phyloP scores from a whole-genome alignment of 2,888 invertebrate genomes.

The Caenorhabditis virilis region DNA sequence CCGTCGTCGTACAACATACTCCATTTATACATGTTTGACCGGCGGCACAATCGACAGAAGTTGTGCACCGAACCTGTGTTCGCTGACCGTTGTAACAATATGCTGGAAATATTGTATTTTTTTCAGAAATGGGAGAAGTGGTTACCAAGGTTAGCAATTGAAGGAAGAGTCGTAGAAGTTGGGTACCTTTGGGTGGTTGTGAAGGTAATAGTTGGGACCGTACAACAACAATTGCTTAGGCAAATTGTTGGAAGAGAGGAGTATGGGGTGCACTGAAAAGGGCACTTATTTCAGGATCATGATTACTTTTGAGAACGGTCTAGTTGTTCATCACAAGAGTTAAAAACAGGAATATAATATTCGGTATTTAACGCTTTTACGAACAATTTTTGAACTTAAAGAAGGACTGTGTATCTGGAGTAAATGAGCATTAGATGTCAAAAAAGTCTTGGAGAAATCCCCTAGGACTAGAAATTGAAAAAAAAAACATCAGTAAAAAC shows the following conservation, averaged over 20 bases:
- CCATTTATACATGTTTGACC: constrained; percentile 58
- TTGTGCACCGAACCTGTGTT: constrained; percentile 46
- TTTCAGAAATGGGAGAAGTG: not conserved
- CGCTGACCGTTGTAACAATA: constrained; percentile 55
- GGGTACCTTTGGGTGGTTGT: constrained; percentile 10
- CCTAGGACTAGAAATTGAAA: too few species aligned
- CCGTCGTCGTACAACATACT: constrained; percentile 57
- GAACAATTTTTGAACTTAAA: too few species aligned
- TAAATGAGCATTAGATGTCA: too few species aligned
- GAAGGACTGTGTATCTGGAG: too few species aligned
- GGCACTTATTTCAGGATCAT: too few species aligned
- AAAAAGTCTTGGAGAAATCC: too few species aligned
- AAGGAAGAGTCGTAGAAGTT: constrained; percentile 11
- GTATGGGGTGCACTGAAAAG: constrained; percentile 46
- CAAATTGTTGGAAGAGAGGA: constrained; percentile 20
- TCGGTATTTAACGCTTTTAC: too few species aligned
- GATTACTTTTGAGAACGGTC: too few species aligned
- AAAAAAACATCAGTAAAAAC: too few species aligned
- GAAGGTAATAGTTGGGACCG: constrained; percentile 19
- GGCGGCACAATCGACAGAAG: constrained; percentile 40
- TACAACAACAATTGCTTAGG: constrained; percentile 47
- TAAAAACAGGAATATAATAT: too few species aligned
- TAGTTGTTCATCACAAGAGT: too few species aligned
- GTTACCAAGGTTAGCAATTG: constrained; percentile 16
- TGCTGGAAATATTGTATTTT: constrained; percentile 18